Evolutionary conservation across 2,888 invertebrate genomes (phyloP).

Genomic region (Glaucopsyche alexis): DNA sequence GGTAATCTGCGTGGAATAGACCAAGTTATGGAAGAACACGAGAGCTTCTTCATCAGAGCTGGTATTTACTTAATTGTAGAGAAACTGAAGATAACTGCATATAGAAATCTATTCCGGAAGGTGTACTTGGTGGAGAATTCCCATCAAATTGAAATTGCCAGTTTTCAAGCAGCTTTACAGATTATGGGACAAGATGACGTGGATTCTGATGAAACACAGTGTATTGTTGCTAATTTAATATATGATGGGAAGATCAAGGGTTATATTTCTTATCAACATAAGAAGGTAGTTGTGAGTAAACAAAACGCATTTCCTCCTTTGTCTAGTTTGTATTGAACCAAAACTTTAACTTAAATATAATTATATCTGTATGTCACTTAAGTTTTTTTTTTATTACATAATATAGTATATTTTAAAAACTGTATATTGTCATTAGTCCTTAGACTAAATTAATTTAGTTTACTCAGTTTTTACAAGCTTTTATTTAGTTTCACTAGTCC

Average conservation of each 20-base stretch:
- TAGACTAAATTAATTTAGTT: too few species aligned
- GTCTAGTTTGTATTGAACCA: conserved; percentile 76
- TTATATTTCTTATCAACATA: conserved; percentile 97
- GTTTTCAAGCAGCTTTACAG: conserved; percentile 90
- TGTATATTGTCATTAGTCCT: too few species aligned
- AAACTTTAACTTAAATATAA: not conserved
- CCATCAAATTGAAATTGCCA: conserved; percentile 93
- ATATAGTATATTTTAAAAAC: not conserved
- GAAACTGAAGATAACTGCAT: conserved; percentile 96
- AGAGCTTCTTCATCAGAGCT: conserved; percentile 95
- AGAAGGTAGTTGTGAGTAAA: conserved; percentile 98
- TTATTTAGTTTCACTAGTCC: too few species aligned
- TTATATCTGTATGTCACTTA: not conserved
- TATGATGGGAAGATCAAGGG: conserved; percentile 98
- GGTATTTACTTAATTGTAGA: conserved; percentile 99
- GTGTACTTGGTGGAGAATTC: conserved; percentile 87
- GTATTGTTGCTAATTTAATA: conserved; percentile 97
- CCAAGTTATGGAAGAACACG: conserved; percentile 90
- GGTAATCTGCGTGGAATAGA: conserved; percentile 93
- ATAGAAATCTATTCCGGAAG: conserved; percentile 97
- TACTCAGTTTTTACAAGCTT: too few species aligned
- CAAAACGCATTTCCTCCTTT: conserved; percentile 95
- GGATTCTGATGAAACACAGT: conserved; percentile 96
- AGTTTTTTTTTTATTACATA: not conserved
- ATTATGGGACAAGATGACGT: conserved; percentile 91